Evolutionary conservation across 2,888 invertebrate genomes (phyloP).

Genomic region (Lumbricus terrestris): DNA sequence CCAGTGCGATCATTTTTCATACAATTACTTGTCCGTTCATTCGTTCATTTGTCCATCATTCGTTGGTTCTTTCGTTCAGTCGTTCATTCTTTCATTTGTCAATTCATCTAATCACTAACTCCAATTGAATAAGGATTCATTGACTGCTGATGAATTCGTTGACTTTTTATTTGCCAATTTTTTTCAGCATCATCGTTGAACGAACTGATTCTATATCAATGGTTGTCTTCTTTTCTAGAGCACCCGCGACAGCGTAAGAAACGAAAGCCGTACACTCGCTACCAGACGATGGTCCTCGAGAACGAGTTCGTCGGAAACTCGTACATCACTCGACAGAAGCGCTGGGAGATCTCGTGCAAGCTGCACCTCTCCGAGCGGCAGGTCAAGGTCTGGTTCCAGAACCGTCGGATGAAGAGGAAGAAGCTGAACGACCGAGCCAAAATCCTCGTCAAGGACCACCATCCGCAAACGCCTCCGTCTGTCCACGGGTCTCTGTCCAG

Average conservation of each 20-base stretch:
- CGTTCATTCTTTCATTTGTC: too few relatives aligned
- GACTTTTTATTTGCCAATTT: not conserved
- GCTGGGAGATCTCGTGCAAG: conserved; percentile 96
- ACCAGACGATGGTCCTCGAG: conserved; percentile 93
- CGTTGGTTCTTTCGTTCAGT: not conserved
- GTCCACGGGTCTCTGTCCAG: conserved; percentile 10
- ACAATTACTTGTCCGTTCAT: not conserved
- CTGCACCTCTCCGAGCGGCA: too few relatives aligned
- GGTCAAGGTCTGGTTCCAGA: conserved; percentile 95
- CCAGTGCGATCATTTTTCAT: too few relatives aligned
- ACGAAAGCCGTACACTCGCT: conserved; percentile 97
- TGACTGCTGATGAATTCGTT: not conserved
- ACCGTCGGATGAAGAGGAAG: conserved; percentile 98
- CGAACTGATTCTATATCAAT: too few relatives aligned
- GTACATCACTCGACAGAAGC: conserved; percentile 96
- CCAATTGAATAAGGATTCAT: too few relatives aligned
- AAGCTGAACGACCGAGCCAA: conserved; percentile 65
- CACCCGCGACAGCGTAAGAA: conserved; percentile 70
- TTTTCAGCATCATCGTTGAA: not conserved
- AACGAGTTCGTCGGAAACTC: conserved; percentile 98
- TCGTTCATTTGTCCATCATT: not conserved
- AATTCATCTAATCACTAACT: too few relatives aligned
- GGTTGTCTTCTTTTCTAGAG: conserved; percentile 29
- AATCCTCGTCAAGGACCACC: conserved; percentile 43
- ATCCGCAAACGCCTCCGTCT: not conserved